phyloP scores from a whole-genome alignment of 2,888 invertebrate genomes.

The Eupithecia vulgata region DNA sequence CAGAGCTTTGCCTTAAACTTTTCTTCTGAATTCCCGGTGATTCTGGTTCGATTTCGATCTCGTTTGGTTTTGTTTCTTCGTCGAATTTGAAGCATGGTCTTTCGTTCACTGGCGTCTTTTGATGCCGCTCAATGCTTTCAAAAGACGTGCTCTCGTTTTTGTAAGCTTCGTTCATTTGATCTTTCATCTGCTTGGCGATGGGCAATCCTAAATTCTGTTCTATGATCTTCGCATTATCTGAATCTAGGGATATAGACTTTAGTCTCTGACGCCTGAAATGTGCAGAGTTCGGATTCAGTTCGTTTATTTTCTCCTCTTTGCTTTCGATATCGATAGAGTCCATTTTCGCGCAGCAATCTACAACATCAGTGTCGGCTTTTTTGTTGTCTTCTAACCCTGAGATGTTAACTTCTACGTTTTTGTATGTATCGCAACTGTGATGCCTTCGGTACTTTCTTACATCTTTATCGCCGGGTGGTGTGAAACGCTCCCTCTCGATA shows the following conservation, averaged over 20 bases:
- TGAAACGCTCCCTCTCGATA: slow-evolving; percentile 72
- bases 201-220: slow-evolving; percentile 83
- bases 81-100: slow-evolving; percentile 76
- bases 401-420: slow-evolving; percentile 69
- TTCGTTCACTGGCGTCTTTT: slow-evolving; percentile 65
- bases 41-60: slow-evolving; percentile 54
- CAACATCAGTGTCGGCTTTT: slow-evolving; percentile 65
- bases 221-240: slow-evolving; percentile 83
- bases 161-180: slow-evolving; percentile 79
- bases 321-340: slow-evolving; percentile 63
- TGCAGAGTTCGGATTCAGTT: slow-evolving; percentile 65
- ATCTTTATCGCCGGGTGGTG: slow-evolving; percentile 76
- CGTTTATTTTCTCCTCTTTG: slow-evolving; percentile 61
- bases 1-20: slow-evolving; percentile 71
- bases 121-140: slow-evolving; percentile 70
- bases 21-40: slow-evolving; percentile 73
- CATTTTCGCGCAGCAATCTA: slow-evolving; percentile 75
- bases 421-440: slow-evolving; percentile 78
- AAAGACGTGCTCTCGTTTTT: slow-evolving; percentile 77
- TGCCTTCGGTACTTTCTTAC: slow-evolving; percentile 71
- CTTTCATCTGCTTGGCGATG: slow-evolving; percentile 81
- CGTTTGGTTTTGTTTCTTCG: slow-evolving; percentile 57
- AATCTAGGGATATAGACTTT: slow-evolving; percentile 83
- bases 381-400: slow-evolving; percentile 66
- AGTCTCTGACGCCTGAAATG: slow-evolving; percentile 78